Evolutionary conservation across 2,113 vertebrate species (phyloP).

Genomic region (Poecile atricapillus): DNA sequence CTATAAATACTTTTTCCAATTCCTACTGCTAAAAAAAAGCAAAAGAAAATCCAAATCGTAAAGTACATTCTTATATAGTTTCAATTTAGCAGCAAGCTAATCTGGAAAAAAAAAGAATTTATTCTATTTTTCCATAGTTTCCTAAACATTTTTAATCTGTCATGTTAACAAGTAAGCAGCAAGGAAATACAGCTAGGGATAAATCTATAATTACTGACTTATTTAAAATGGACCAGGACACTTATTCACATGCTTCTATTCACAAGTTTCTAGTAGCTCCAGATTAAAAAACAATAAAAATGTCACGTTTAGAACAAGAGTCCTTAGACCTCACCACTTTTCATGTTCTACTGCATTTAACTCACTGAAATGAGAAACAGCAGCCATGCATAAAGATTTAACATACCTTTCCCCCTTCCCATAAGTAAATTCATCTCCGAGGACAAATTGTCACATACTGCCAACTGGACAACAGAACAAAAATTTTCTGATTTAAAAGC

Average conservation of each 20-base stretch:
- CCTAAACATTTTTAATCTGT: background rate
- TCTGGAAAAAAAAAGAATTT: background rate
- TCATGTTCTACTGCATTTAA: background rate
- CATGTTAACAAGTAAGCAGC: background rate
- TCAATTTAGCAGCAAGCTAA: background rate
- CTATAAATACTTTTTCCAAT: background rate
- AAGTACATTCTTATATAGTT: background rate
- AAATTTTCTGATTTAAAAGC: background rate
- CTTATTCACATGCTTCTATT: background rate
- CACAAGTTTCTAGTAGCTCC: background rate
- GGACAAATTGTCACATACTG: background rate
- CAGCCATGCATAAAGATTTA: background rate
- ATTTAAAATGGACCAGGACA: background rate
- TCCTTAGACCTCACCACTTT: background rate
- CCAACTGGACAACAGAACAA: background rate
- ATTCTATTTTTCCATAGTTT: background rate
- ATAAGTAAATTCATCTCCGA: background rate
- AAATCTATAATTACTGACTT: background rate
- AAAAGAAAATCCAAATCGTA: background rate
- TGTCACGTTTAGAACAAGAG: background rate
- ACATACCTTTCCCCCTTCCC: background rate
- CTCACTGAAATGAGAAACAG: background rate
- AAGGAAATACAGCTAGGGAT: background rate
- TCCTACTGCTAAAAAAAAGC: background rate
- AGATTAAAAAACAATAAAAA: background rate